Percentiles rank a stretch among this genome's conserved stretches.
Evolutionary conservation across 1,140 invertebrate species (phyloP).

Genomic region (Lordiphosa stackelbergi): DNA sequence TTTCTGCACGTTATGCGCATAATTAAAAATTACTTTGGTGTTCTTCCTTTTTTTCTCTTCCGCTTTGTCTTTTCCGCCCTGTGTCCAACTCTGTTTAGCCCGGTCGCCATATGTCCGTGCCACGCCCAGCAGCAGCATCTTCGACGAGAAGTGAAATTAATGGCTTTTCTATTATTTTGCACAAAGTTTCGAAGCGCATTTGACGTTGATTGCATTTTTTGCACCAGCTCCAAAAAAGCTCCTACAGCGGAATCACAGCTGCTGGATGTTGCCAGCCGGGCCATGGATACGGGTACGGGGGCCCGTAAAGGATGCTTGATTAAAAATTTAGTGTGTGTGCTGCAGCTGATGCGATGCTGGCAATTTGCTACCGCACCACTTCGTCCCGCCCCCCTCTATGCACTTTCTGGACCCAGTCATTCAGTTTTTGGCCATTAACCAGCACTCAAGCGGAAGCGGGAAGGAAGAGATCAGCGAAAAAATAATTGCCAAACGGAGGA

Average conservation of each 20-base stretch:
- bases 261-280: conserved; percentile 25
- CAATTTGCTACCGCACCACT: conserved; percentile 38
- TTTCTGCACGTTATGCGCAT: conserved; percentile 66
- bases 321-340: conserved; percentile 63
- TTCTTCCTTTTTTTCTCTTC: conserved; percentile 8
- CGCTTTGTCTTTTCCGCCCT: neutral
- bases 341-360: conserved; percentile 33
- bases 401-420: conserved; percentile 9
- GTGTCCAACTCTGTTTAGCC: conserved; percentile 1
- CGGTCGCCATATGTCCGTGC: conserved; percentile 37
- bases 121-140: conserved; percentile 39
- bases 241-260: conserved; percentile 58
- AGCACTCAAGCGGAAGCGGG: conserved; percentile 9
- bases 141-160: conserved; percentile 74
- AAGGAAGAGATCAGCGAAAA: conserved; percentile 23
- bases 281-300: conserved; percentile 27
- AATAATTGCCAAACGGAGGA: conserved; percentile 40
- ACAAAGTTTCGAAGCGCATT: conserved; percentile 73
- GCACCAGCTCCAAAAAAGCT: conserved; percentile 30
- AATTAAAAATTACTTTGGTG: conserved; percentile 69
- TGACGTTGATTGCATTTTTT: conserved; percentile 75
- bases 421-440: conserved; percentile 35
- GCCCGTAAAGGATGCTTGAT: conserved; percentile 50
- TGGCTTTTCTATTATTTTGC: conserved; percentile 75
- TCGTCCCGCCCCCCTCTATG: neutral